These are phyloP conservation scores for Galemys pyrenaicus DNA, from an alignment of 2,113 vertebrate species.

Conservation along the genomic window DNA sequence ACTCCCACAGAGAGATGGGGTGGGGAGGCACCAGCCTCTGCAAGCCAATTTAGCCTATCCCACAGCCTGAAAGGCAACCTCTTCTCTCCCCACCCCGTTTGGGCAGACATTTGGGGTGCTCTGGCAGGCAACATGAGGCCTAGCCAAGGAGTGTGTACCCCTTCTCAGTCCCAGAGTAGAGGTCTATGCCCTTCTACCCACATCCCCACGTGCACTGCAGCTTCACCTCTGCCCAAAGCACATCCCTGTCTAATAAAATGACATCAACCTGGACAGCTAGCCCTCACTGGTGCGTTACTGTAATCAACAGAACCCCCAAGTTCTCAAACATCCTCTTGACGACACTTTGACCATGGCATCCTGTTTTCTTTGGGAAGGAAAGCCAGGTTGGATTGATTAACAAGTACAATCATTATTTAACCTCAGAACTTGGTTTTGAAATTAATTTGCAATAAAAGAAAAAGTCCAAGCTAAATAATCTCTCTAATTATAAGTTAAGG, in stretches of 20 bases:
- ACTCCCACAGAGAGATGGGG: background rate
- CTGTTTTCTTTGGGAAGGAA: conserved; percentile 79
- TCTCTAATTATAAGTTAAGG: conserved; percentile 85
- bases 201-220: background rate
- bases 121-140: background rate
- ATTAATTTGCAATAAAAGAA: conserved; percentile 76
- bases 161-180: background rate
- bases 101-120: background rate
- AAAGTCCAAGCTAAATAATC: conserved; percentile 81
- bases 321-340: conserved; percentile 47
- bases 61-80: fast-evolving
- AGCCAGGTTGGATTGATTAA: conserved; percentile 84
- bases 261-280: background rate
- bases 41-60: background rate
- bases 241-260: background rate
- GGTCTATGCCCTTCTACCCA: fast-evolving
- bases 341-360: conserved; percentile 54
- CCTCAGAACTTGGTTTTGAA: conserved; percentile 84
- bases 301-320: background rate
- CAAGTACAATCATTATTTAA: conserved; percentile 80
- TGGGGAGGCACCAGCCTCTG: background rate
- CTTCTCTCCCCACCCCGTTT: background rate
- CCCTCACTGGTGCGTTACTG: background rate
- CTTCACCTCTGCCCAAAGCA: background rate
- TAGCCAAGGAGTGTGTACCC: background rate